phyloP scores from a whole-genome alignment of 2,888 invertebrate genomes.

The Patella depressa region DNA sequence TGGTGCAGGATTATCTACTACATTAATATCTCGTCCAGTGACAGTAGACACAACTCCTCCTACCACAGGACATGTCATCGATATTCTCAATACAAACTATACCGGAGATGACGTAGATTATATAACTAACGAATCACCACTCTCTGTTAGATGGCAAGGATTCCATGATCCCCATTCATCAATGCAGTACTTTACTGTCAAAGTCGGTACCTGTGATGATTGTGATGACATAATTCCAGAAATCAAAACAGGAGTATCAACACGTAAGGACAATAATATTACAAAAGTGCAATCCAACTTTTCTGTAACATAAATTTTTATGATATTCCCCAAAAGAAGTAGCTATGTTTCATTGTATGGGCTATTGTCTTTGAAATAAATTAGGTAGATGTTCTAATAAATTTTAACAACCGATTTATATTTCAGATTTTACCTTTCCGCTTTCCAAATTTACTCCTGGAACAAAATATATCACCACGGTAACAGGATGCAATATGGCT shows the following conservation, averaged over 20 bases:
- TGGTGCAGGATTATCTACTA: conserved; percentile 19
- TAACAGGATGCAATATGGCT: conserved; percentile 51
- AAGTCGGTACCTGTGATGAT: conserved; percentile 39
- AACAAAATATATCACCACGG: conserved; percentile 26
- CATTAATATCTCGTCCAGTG: conserved; percentile 18
- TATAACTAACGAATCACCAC: conserved; percentile 26
- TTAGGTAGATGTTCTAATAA: too few species aligned
- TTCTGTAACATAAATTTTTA: not conserved
- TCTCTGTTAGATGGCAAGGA: conserved; percentile 41
- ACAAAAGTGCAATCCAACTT: not conserved
- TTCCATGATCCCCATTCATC: conserved; percentile 39
- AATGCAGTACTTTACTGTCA: conserved; percentile 38
- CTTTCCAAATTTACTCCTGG: not conserved
- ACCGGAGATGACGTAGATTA: conserved; percentile 33
- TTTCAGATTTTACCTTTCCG: not conserved
- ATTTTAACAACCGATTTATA: too few species aligned
- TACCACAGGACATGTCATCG: conserved; percentile 16
- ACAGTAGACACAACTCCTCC: conserved; percentile 24
- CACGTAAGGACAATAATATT: not conserved
- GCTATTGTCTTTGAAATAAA: not conserved
- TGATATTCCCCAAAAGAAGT: not conserved
- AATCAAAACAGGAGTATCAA: conserved; percentile 25
- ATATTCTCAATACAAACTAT: conserved; percentile 8
- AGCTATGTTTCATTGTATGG: not conserved
- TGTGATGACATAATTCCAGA: conserved; percentile 34